These are phyloP conservation scores for Aethina tumida DNA, from an alignment of 1,140 invertebrate species.

Conservation along the genomic window DNA sequence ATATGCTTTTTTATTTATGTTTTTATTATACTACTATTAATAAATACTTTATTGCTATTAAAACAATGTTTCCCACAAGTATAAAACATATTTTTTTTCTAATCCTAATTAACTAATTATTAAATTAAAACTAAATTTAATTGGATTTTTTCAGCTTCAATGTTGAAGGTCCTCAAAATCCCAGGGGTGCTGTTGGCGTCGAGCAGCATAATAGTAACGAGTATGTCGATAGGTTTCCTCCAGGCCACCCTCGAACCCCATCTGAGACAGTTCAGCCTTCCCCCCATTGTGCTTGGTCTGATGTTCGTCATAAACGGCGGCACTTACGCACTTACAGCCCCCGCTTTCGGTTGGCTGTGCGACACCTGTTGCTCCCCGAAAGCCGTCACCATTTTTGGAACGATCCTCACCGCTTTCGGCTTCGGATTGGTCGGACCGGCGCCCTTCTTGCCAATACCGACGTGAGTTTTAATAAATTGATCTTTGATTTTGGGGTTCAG, in stretches of 20 bases:
- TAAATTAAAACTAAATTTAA: no score
- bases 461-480: conserved; percentile 39
- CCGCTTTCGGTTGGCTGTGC: conserved; percentile 70
- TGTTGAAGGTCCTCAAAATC: conserved; percentile 51
- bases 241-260: conserved; percentile 76
- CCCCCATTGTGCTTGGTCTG: conserved; percentile 65
- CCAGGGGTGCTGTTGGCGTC: conserved; percentile 59
- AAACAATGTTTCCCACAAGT: no score
- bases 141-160: conserved; percentile 44
- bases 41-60: no score
- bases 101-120: no score
- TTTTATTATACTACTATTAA: no score
- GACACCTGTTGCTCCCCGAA: conserved; percentile 58
- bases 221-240: conserved; percentile 72
- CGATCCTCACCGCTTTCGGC: conserved; percentile 49
- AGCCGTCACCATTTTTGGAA: conserved; percentile 55
- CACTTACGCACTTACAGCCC: conserved; percentile 71
- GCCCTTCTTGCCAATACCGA: conserved; percentile 53
- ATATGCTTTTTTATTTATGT: no score
- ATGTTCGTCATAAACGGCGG: conserved; percentile 85
- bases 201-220: conserved; percentile 59
- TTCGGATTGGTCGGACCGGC: conserved; percentile 67
- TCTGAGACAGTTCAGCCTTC: conserved; percentile 60
- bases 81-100: no score
- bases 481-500: no score